Conservation (phyloP, 2,888 invertebrate genomes). For the Arge pagana region DNA sequence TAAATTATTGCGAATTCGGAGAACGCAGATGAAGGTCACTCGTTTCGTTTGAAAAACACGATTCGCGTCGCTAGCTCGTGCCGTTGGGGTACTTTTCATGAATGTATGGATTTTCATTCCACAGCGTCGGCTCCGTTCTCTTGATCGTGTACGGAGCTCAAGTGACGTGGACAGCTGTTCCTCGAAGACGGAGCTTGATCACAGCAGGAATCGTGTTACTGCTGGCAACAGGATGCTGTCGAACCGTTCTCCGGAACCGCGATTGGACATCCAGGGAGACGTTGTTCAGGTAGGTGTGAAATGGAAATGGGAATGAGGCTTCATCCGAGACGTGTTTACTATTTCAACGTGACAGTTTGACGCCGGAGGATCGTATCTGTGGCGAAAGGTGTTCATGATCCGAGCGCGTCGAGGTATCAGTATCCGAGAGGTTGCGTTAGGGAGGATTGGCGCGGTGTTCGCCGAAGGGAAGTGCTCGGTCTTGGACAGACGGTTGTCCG, state of each 20-base stretch:
- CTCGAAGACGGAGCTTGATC: constrained; percentile 60
- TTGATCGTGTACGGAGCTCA: constrained; percentile 77
- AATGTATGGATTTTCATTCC: too few species aligned
- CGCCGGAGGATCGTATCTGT: neutral
- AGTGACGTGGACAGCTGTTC: constrained; percentile 65
- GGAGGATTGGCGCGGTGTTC: too few species aligned
- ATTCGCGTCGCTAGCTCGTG: too few species aligned
- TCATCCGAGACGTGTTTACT: too few species aligned
- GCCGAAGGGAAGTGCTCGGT: too few species aligned
- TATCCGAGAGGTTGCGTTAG: too few species aligned
- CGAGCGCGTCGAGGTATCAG: too few species aligned
- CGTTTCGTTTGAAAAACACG: too few species aligned
- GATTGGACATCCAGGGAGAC: constrained; percentile 82
- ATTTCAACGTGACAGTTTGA: constrained; percentile 24
- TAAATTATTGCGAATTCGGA: too few species aligned
- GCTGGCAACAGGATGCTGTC: constrained; percentile 67
- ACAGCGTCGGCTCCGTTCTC: constrained; percentile 81
- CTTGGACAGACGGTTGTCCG: constrained; percentile 13
- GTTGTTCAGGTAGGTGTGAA: constrained; percentile 69
- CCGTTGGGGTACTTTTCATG: too few species aligned
- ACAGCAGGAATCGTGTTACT: constrained; percentile 64
- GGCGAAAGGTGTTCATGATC: neutral
- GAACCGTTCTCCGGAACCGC: constrained; percentile 71
- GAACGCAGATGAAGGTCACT: too few species aligned
- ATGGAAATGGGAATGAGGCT: too few species aligned